Percentiles rank a stretch among this genome's conserved stretches.
Evolutionary conservation across 2,888 invertebrate species (phyloP).

Genomic region (Physocephala rufipes): DNA sequence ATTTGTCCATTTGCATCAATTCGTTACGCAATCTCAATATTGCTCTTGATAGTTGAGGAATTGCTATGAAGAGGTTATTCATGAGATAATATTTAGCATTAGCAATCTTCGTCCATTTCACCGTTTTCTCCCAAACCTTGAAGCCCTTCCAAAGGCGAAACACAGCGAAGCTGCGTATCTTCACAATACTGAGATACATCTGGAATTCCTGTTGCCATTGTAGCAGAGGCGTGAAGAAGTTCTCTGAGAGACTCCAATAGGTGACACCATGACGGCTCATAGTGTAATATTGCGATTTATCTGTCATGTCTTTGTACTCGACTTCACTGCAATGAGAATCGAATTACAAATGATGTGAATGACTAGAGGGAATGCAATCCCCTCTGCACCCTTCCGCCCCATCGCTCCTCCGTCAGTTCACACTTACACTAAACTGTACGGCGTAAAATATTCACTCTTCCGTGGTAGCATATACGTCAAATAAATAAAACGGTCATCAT

Average conservation of each 20-base stretch:
- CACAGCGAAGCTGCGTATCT: slow-evolving; percentile 75
- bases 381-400: not conserved
- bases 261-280: slow-evolving; percentile 85
- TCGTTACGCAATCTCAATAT: slow-evolving; percentile 76
- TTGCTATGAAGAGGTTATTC: slow-evolving; percentile 78
- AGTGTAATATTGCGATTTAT: slow-evolving; percentile 79
- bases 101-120: slow-evolving; percentile 75
- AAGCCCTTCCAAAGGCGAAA: slow-evolving; percentile 84
- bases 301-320: slow-evolving; percentile 73
- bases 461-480: slow-evolving; percentile 79
- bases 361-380: too few relatives aligned
- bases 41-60: slow-evolving; percentile 76
- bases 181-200: slow-evolving; percentile 80
- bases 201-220: slow-evolving; percentile 86
- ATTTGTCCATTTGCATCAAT: slow-evolving; percentile 72
- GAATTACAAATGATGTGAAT: not conserved
- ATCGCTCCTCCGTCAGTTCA: not conserved
- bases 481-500: slow-evolving; percentile 75
- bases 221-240: slow-evolving; percentile 79
- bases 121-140: slow-evolving; percentile 80
- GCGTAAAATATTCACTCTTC: slow-evolving; percentile 77
- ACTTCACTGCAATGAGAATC: slow-evolving; percentile 71
- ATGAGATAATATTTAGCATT: slow-evolving; percentile 71
- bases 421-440: slow-evolving; percentile 77
- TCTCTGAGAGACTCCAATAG: slow-evolving; percentile 76